Evolutionary conservation across 1,140 invertebrate genomes (phyloP).

Genomic region (Teleogryllus occipitalis): DNA sequence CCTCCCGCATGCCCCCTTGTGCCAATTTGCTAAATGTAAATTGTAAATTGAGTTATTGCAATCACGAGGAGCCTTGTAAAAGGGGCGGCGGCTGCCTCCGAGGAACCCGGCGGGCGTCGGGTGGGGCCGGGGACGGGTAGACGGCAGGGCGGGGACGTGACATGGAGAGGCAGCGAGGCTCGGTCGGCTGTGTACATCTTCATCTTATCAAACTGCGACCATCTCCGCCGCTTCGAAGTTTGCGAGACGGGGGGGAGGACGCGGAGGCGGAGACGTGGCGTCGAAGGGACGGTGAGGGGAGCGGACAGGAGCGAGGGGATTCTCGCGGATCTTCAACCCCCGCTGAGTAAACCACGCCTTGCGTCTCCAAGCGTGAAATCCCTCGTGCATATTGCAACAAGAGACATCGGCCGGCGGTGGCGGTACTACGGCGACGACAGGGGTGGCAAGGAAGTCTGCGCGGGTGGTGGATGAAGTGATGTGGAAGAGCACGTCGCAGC

Average conservation of each 20-base stretch:
- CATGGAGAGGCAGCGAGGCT: background rate
- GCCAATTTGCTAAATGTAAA: background rate
- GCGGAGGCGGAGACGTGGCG: background rate
- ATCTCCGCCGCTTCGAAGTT: background rate
- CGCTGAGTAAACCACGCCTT: background rate
- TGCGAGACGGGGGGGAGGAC: background rate
- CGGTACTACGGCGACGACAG: too few relatives aligned
- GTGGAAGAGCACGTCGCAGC: too few relatives aligned
- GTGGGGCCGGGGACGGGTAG: background rate
- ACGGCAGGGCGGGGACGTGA: background rate
- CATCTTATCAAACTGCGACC: background rate
- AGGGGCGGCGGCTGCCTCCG: background rate
- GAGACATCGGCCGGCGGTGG: background rate
- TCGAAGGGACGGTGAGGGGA: background rate
- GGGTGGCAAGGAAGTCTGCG: too few relatives aligned
- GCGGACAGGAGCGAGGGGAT: background rate
- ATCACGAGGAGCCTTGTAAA: background rate
- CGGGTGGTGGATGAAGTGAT: too few relatives aligned
- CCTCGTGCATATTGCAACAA: background rate
- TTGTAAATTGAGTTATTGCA: constrained; percentile 5
- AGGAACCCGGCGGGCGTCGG: background rate
- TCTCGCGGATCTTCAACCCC: background rate
- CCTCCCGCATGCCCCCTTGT: background rate
- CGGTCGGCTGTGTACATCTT: background rate
- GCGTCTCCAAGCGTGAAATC: background rate